A percentile compares a stretch with the other conserved stretches of the same genome.
phyloP scores from a whole-genome alignment of 2,888 invertebrate genomes.

The Hirtodrosophila trivittata region DNA sequence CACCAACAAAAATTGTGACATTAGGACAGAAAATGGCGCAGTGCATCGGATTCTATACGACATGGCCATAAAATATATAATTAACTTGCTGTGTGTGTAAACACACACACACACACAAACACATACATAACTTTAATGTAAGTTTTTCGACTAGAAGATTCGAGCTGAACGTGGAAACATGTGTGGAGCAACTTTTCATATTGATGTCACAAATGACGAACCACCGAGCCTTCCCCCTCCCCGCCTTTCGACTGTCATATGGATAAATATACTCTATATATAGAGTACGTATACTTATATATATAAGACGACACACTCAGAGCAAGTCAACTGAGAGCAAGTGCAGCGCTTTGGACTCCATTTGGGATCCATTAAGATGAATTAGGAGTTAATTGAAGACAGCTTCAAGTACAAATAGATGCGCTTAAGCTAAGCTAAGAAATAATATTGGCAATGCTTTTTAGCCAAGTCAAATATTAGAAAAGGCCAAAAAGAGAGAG shows the following conservation, averaged over 20 bases:
- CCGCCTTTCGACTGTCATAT: too few relatives aligned
- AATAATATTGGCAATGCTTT: conserved; percentile 42
- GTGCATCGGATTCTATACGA: neutral
- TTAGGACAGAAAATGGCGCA: too few relatives aligned
- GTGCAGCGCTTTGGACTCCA: conserved; percentile 3
- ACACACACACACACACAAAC: conserved; percentile 7
- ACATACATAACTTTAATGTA: neutral
- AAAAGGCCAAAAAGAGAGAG: neutral
- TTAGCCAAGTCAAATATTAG: conserved; percentile 34
- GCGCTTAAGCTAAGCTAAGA: conserved; percentile 1
- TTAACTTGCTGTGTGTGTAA: conserved; percentile 34
- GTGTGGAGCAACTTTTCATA: conserved; percentile 3
- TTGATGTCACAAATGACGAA: conserved; percentile 39
- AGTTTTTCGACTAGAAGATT: neutral
- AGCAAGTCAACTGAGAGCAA: neutral
- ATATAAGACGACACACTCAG: neutral
- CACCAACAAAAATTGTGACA: too few relatives aligned
- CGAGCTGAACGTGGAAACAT: conserved; percentile 4
- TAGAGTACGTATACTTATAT: neutral
- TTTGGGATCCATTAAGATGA: conserved; percentile 17
- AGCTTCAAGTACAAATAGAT: conserved; percentile 3
- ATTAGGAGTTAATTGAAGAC: conserved; percentile 26
- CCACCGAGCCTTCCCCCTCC: conserved; percentile 1
- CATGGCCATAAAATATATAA: conserved; percentile 1
- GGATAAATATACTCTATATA: too few relatives aligned